Percentiles rank a stretch among this genome's conserved stretches.
phyloP scores from a whole-genome alignment of 2,888 invertebrate genomes.

The Andrena flavipes region DNA sequence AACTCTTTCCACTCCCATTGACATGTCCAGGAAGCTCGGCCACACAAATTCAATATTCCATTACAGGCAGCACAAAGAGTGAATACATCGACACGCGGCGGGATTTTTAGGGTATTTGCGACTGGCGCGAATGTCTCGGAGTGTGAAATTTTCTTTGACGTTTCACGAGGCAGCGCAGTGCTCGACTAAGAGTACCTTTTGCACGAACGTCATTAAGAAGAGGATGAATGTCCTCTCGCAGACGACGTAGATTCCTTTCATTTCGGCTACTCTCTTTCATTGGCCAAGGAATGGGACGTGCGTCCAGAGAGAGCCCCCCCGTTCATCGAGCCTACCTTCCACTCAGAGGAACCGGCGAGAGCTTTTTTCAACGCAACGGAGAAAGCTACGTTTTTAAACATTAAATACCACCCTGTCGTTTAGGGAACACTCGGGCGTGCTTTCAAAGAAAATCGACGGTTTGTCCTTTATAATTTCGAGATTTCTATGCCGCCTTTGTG shows the following conservation, averaged over 20 bases:
- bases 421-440: conserved; percentile 14
- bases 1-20: neutral
- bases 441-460: conserved; percentile 10
- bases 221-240: conserved; percentile 61
- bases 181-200: conserved; percentile 60
- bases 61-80: conserved; percentile 6
- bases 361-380: conserved; percentile 24
- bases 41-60: conserved; percentile 10
- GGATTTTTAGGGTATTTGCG: conserved; percentile 39
- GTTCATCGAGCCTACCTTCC: conserved; percentile 44
- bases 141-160: conserved; percentile 61
- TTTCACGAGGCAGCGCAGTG: conserved; percentile 32
- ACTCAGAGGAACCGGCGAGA: conserved; percentile 37
- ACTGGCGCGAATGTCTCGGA: conserved; percentile 23
- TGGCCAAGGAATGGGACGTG: conserved; percentile 49
- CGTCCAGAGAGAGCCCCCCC: conserved; percentile 42
- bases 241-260: conserved; percentile 63
- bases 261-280: conserved; percentile 63
- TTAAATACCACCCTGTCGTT: conserved; percentile 47
- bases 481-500: conserved; percentile 7
- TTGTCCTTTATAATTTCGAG: conserved; percentile 22
- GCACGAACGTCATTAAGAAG: conserved; percentile 58
- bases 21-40: neutral
- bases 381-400: conserved; percentile 48
- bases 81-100: neutral